Conservation (phyloP, 1,140 invertebrate species). For the Zelostemma sp. region DNA sequence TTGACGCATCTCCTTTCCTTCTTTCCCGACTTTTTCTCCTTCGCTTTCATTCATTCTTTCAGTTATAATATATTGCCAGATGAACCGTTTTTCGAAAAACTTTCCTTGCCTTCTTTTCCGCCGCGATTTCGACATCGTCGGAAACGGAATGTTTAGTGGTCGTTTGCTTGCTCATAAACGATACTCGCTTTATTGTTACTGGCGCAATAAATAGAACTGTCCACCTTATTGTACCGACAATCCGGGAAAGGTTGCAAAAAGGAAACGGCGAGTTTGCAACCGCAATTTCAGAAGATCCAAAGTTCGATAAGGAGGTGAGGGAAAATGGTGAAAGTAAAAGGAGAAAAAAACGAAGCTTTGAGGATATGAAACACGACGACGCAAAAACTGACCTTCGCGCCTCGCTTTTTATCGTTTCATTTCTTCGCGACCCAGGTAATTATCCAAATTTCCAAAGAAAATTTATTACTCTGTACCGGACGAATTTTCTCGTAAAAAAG, state of each 20-base stretch:
- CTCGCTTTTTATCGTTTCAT: conserved; percentile 31
- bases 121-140: no score
- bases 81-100: no score
- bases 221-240: background rate
- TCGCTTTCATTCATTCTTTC: no score
- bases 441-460: no score
- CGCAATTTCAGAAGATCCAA: background rate
- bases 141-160: no score
- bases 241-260: background rate
- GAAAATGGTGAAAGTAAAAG: conserved; percentile 25
- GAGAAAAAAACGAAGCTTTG: background rate
- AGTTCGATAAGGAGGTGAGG: conserved; percentile 6
- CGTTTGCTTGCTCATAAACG: background rate
- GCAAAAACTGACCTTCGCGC: conserved; percentile 24
- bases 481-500: no score
- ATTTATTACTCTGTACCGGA: no score
- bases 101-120: no score
- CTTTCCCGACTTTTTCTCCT: no score
- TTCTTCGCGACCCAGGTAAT: no score
- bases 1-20: background rate
- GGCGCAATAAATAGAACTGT: conserved; percentile 16
- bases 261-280: background rate
- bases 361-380: background rate
- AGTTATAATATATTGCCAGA: no score
- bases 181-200: background rate